phyloP scores from a whole-genome alignment of 2,888 invertebrate species.

The Drosophila sordidula region DNA sequence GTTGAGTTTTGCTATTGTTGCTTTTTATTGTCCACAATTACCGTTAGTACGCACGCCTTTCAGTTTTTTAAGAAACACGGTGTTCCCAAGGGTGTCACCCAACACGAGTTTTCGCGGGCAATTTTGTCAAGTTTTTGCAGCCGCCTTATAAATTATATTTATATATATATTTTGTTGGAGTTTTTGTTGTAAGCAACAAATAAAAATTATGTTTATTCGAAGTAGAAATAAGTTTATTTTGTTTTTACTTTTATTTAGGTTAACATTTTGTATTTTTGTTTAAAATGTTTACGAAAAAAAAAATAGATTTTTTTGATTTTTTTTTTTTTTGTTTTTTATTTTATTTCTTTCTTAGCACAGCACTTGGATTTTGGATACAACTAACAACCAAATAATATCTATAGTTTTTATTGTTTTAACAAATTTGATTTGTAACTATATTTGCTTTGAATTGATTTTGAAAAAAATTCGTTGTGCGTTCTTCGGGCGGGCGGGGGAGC shows the following conservation, averaged over 20 bases:
- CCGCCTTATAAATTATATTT: slow-evolving; percentile 35
- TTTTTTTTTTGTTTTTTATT: not conserved
- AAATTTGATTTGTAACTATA: slow-evolving; percentile 41
- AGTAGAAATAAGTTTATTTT: slow-evolving; percentile 51
- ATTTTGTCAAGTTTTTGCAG: slow-evolving; percentile 62
- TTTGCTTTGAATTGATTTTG: slow-evolving; percentile 39
- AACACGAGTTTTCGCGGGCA: slow-evolving; percentile 58
- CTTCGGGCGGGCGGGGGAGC: slow-evolving; percentile 34
- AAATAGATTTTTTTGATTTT: slow-evolving; percentile 25
- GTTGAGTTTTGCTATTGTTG: slow-evolving; percentile 1
- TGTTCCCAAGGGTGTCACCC: slow-evolving; percentile 41
- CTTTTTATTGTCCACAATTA: slow-evolving; percentile 36
- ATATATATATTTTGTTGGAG: slow-evolving; percentile 6
- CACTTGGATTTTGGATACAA: slow-evolving; percentile 59
- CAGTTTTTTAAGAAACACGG: slow-evolving; percentile 46
- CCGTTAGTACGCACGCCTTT: slow-evolving; percentile 31
- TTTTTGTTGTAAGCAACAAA: slow-evolving; percentile 30
- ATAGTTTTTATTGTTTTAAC: slow-evolving; percentile 44
- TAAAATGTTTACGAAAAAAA: slow-evolving; percentile 41
- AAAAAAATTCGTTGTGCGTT: slow-evolving; percentile 70
- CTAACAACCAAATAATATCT: slow-evolving; percentile 81
- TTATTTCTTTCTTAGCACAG: slow-evolving; percentile 50
- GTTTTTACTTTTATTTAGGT: slow-evolving; percentile 45
- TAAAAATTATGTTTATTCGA: slow-evolving; percentile 47
- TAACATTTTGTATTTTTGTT: slow-evolving; percentile 59